Evolutionary conservation across 1,140 invertebrate species (phyloP), one percentile per base, ranked within the genome.

Genomic region (Hydropsyche tenuis): DNA sequence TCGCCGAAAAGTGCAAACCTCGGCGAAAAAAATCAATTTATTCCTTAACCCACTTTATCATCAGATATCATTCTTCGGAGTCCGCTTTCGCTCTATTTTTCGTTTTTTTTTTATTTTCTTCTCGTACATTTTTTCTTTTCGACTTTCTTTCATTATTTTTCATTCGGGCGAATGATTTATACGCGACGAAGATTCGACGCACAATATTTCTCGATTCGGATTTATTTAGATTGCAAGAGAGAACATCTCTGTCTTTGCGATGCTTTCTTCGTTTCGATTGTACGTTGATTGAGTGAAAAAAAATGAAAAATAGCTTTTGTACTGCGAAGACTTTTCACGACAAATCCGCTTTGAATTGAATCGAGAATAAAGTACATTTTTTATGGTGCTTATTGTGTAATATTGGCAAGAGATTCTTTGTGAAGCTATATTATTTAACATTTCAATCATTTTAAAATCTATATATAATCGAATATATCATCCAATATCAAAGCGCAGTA

Each of bases 21-120:
- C n/a, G 63, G 71, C 64, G 56, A 77, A 77, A 77, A 75, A 77
- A 77, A 77, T 77, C 75, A 77, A 77, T 77, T 77, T 77, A 77
- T 77, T 74, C 73, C 64, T 77, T 73, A 77, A 74, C 75, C 73
- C 65, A 77, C 70, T 77, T 77, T 77, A 77, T 74, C 75, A 77
- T 77, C 73, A 30, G 73, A 77, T 77, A 77, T 77, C 75, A 77
- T 77, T 77, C 72, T 56, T 70, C 65, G 45, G 48, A 68, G 23
- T 22, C 14, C 20, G 1, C 23, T 22, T 51, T 42, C 25, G 16
- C n/a, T 23, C n/a, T n/a, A n/a, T n/a, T n/a, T n/a, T n/a, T n/a
- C n/a, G n/a, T n/a, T n/a, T n/a, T n/a, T n/a, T n/a, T n/a, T n/a
- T n/a, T n/a, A n/a, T 30, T 20, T 68, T 45, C 63, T 60, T 25